Conservation (phyloP, 2,888 invertebrate species). For the Myopa testacea region DNA sequence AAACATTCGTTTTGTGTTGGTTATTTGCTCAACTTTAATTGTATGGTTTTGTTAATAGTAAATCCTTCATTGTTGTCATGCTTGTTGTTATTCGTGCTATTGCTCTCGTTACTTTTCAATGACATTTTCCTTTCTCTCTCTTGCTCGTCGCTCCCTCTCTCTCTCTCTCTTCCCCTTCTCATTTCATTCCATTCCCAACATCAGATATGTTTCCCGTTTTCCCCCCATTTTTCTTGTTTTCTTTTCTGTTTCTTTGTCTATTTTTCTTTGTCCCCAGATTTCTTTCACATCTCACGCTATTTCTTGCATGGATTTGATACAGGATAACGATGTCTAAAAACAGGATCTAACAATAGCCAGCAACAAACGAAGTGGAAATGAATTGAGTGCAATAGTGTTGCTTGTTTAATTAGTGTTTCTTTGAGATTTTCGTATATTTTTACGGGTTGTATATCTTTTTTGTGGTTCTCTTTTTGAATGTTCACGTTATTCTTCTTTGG, state of each 20-base stretch:
- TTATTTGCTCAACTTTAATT: background rate
- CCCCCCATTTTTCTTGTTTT: background rate
- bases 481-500: background rate
- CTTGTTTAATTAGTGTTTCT: slow-evolving; percentile 33
- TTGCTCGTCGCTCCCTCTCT: too few species aligned
- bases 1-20: background rate
- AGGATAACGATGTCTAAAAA: slow-evolving; percentile 19
- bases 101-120: background rate
- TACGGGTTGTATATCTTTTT: slow-evolving; percentile 6
- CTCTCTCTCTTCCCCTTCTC: background rate
- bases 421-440: slow-evolving; percentile 23
- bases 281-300: background rate
- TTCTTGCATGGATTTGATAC: background rate
- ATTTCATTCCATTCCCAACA: background rate
- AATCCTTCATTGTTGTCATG: background rate
- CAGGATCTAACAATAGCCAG: slow-evolving; percentile 12
- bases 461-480: background rate
- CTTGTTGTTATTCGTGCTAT: background rate
- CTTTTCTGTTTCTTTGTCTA: background rate
- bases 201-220: background rate
- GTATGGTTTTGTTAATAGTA: background rate
- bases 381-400: slow-evolving; percentile 31
- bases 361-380: slow-evolving; percentile 27
- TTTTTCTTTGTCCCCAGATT: background rate
- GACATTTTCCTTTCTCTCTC: background rate